A percentile compares a stretch with the other conserved stretches of the same genome.
These are phyloP conservation scores for Bagarius yarrelli DNA, from an alignment of 2,113 vertebrate species.

Conservation along the genomic window DNA sequence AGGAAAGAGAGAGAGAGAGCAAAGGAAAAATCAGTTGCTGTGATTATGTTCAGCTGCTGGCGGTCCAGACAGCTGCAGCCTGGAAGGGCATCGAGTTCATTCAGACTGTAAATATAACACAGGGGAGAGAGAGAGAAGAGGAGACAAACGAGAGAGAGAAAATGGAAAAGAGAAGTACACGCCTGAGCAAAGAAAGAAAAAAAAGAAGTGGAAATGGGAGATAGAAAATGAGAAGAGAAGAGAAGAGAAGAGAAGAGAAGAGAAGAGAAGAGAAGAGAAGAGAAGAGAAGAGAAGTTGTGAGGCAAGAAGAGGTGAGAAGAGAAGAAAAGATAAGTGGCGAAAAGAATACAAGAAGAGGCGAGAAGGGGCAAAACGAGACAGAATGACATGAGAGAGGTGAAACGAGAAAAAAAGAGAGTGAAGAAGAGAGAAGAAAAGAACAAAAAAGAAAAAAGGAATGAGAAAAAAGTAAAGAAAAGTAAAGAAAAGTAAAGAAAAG, in stretches of 20 bases:
- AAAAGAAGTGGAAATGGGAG: not conserved
- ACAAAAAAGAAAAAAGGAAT: not conserved
- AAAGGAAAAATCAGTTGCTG: constrained; percentile 41
- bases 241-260: not conserved
- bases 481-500: constrained; percentile 11
- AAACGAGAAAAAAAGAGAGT: too few relatives aligned
- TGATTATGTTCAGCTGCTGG: constrained; percentile 62
- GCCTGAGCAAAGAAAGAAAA: not conserved
- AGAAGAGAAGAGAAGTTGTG: not conserved
- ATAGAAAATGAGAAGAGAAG: not conserved
- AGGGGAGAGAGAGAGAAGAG: not conserved
- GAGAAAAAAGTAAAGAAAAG: not conserved
- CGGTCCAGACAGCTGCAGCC: constrained; percentile 61
- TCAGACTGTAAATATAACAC: constrained; percentile 46
- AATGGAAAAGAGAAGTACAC: constrained; percentile 8
- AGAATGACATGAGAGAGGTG: too few relatives aligned
- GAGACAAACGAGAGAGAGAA: not conserved
- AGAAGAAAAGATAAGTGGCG: too few relatives aligned
- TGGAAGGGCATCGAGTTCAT: constrained; percentile 72
- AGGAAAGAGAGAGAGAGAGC: constrained; percentile 14
- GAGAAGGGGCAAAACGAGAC: not conserved
- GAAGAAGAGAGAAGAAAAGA: too few relatives aligned
- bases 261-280: not conserved
- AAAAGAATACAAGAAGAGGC: not conserved
- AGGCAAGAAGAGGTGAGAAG: not conserved